A percentile compares a stretch with the other conserved stretches of the same genome.
These are phyloP conservation scores for Platypus cylindrus DNA, from an alignment of 2,888 invertebrate species.

Conservation along the genomic window DNA sequence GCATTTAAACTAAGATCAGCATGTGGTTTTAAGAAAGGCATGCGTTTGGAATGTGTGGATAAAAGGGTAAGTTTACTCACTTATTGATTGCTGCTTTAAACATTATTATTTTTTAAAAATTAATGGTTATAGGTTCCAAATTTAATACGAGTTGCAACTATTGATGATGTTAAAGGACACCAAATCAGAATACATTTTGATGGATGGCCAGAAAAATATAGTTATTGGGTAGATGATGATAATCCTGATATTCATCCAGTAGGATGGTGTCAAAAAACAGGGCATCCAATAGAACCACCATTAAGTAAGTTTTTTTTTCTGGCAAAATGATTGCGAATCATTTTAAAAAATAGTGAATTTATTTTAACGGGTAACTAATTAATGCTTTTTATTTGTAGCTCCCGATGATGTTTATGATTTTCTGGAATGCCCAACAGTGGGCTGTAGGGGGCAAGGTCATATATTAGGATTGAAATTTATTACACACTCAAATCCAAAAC, in stretches of 20 bases:
- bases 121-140: slow-evolving; percentile 48
- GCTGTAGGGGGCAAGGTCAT: slow-evolving; percentile 86
- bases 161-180: slow-evolving; percentile 63
- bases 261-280: slow-evolving; percentile 83
- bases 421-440: slow-evolving; percentile 68
- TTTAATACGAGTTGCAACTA: slow-evolving; percentile 73
- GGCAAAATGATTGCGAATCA: not conserved
- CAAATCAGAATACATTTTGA: slow-evolving; percentile 72
- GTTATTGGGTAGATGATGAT: slow-evolving; percentile 86
- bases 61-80: slow-evolving; percentile 29
- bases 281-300: slow-evolving; percentile 76
- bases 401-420: slow-evolving; percentile 47
- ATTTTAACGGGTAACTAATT: no score
- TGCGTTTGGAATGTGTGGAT: slow-evolving; percentile 79
- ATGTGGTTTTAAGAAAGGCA: slow-evolving; percentile 62
- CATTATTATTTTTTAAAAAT: not conserved
- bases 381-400: slow-evolving; percentile 35
- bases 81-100: not conserved
- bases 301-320: slow-evolving; percentile 44
- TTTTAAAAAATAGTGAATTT: not conserved
- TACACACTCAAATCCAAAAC: slow-evolving; percentile 56
- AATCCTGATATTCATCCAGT: slow-evolving; percentile 82
- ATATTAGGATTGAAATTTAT: slow-evolving; percentile 63
- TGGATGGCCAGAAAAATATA: slow-evolving; percentile 75
- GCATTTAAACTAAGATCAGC: slow-evolving; percentile 72